Conservation (phyloP, 1,140 invertebrate genomes). For the Drosophila dunni region DNA sequence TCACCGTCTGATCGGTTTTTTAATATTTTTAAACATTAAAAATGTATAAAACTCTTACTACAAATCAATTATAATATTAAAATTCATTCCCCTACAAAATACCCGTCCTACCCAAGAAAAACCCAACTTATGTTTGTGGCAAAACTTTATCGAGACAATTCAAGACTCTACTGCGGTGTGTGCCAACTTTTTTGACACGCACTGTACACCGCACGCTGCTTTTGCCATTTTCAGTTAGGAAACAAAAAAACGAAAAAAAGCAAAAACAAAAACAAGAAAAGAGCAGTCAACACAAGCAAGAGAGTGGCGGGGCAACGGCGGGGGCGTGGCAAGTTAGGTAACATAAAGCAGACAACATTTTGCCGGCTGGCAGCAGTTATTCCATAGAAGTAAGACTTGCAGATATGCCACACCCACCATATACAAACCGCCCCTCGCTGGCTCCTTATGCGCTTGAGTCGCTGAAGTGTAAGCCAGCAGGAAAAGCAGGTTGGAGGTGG, state of each 20-base stretch:
- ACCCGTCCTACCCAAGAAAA: too few species aligned
- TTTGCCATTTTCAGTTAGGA: constrained; percentile 14
- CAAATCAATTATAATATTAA: too few species aligned
- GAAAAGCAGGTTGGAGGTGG: not conserved
- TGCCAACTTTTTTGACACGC: constrained; percentile 1
- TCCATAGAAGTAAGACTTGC: constrained; percentile 26
- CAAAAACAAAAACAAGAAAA: constrained; percentile 6
- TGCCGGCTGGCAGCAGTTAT: constrained; percentile 23
- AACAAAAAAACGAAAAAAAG: constrained; percentile 2
- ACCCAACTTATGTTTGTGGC: too few species aligned
- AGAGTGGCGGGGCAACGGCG: not conserved
- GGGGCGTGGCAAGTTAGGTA: constrained; percentile 17
- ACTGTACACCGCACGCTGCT: constrained; percentile 2
- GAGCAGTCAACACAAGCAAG: constrained; percentile 12
- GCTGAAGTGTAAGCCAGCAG: constrained; percentile 18
- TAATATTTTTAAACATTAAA: too few species aligned
- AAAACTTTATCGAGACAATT: too few species aligned
- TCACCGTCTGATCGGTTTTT: too few species aligned
- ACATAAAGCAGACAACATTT: constrained; percentile 29
- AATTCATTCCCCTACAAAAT: too few species aligned
- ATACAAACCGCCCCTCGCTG: not conserved
- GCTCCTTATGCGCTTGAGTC: constrained; percentile 7
- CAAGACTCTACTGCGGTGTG: not conserved
- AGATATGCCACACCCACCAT: constrained; percentile 7
- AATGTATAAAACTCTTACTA: too few species aligned